phyloP scores from a whole-genome alignment of 2,888 invertebrate genomes.

The Metellina segmentata region DNA sequence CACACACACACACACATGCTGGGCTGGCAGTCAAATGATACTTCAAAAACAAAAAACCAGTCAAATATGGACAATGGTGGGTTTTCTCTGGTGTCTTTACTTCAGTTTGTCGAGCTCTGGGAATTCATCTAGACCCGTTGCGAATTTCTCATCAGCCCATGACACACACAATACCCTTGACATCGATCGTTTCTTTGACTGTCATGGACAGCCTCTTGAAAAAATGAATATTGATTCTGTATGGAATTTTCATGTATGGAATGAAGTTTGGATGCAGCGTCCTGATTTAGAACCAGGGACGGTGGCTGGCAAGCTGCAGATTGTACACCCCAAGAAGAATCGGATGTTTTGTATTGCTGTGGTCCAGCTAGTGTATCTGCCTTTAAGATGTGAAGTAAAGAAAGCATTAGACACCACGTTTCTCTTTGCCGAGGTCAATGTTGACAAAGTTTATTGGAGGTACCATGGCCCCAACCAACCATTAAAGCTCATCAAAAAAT shows the following conservation, averaged over 20 bases:
- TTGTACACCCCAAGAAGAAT: constrained; percentile 78
- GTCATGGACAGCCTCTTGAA: constrained; percentile 89
- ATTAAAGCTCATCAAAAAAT: constrained; percentile 89
- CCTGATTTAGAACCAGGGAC: constrained; percentile 88
- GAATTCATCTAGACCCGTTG: constrained; percentile 92
- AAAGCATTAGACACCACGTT: constrained; percentile 92
- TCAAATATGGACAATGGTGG: constrained; percentile 82
- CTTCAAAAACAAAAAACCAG: constrained; percentile 79
- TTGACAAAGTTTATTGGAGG: constrained; percentile 94
- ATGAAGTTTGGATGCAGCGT: constrained; percentile 95
- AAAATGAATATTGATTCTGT: constrained; percentile 93
- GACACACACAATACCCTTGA: constrained; percentile 95
- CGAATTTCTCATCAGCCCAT: constrained; percentile 94
- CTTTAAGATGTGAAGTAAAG: constrained; percentile 90
- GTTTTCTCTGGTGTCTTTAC: constrained; percentile 81
- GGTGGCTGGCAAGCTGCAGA: constrained; percentile 96
- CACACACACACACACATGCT: too few relatives aligned
- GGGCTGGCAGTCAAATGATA: constrained; percentile 81
- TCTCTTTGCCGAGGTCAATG: constrained; percentile 95
- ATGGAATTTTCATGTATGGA: constrained; percentile 98
- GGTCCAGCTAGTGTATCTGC: constrained; percentile 93
- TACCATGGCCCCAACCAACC: constrained; percentile 86
- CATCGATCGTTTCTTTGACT: constrained; percentile 92
- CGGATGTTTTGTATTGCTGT: constrained; percentile 86
- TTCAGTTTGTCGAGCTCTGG: constrained; percentile 90